Evolutionary conservation across 2,113 vertebrate genomes (phyloP).

Genomic region (Zeus faber): DNA sequence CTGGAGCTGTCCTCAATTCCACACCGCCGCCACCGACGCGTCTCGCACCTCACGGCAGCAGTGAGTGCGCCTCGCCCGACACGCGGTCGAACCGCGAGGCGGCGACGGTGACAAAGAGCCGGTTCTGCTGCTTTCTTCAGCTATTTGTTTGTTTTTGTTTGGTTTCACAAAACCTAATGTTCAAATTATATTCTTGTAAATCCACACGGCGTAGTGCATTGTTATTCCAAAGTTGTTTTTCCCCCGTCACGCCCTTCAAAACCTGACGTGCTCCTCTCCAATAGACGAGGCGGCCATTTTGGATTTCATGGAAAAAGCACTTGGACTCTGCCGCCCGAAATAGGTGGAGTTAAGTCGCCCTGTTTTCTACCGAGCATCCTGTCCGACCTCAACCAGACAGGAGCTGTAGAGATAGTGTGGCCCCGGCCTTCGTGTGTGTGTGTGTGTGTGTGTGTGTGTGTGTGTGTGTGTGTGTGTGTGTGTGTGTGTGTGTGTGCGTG

Average conservation of each 20-base stretch:
- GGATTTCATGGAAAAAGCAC: slow-evolving; percentile 10
- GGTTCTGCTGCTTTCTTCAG: too few species aligned
- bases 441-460: slow-evolving; percentile 16
- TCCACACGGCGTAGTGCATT: slow-evolving; percentile 23
- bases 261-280: slow-evolving; percentile 1
- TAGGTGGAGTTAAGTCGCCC: not conserved
- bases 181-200: slow-evolving; percentile 16
- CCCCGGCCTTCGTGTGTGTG: slow-evolving; percentile 18
- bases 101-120: too few species aligned
- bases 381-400: slow-evolving; percentile 1
- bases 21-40: too few species aligned
- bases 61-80: too few species aligned
- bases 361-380: slow-evolving; percentile 4
- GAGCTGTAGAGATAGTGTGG: slow-evolving; percentile 22
- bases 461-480: slow-evolving; percentile 4
- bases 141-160: too few species aligned
- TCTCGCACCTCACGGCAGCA: too few species aligned
- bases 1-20: too few species aligned
- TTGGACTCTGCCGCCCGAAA: too few species aligned
- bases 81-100: too few species aligned
- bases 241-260: slow-evolving; percentile 17
- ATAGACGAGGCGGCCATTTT: slow-evolving; percentile 8
- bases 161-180: too few species aligned
- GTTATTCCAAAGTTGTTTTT: slow-evolving; percentile 32
- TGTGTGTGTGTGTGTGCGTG: slow-evolving; percentile 3